Conservation (phyloP, 2,797 vertebrate genomes). For the Remorina albescens region DNA sequence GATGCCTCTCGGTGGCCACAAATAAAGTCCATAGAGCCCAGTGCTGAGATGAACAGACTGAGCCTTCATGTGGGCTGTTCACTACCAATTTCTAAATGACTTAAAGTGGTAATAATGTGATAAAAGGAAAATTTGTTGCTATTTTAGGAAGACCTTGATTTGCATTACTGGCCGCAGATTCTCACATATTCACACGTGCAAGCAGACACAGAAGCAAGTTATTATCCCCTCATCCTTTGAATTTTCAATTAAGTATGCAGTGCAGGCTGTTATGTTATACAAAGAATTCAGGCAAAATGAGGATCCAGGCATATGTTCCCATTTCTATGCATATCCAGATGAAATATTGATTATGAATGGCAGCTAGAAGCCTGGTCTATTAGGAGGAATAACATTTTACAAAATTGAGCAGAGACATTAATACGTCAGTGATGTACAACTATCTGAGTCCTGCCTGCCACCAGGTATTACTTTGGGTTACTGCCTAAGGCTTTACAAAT, state of each 20-base stretch:
- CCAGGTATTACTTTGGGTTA: conserved; percentile 73
- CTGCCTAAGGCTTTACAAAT: conserved; percentile 79
- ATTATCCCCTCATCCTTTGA: conserved; percentile 77
- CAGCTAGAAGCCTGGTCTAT: conserved; percentile 66
- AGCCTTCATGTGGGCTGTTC: conserved; percentile 51
- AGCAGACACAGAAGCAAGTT: conserved; percentile 50
- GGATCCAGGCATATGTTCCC: conserved; percentile 52
- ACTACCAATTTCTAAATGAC: conserved; percentile 67
- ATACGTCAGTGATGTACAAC: conserved; percentile 74
- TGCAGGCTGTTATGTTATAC: conserved; percentile 60
- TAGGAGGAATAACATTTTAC: conserved; percentile 71
- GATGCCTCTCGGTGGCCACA: conserved; percentile 65
- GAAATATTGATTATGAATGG: conserved; percentile 75
- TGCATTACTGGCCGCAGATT: conserved; percentile 48
- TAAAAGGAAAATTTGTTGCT: conserved; percentile 74
- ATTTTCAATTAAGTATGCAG: conserved; percentile 76
- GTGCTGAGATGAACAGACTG: conserved; percentile 45
- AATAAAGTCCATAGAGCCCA: conserved; percentile 57
- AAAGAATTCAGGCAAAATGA: conserved; percentile 58
- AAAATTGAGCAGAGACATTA: conserved; percentile 76
- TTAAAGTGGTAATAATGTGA: conserved; percentile 76
- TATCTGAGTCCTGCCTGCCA: conserved; percentile 73
- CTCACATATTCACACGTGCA: conserved; percentile 39
- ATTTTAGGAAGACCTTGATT: conserved; percentile 69
- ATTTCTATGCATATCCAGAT: conserved; percentile 70